Base-by-base conservation (phyloP, 2,888 invertebrate species). In the Ichneumoninae sp. region DNA sequence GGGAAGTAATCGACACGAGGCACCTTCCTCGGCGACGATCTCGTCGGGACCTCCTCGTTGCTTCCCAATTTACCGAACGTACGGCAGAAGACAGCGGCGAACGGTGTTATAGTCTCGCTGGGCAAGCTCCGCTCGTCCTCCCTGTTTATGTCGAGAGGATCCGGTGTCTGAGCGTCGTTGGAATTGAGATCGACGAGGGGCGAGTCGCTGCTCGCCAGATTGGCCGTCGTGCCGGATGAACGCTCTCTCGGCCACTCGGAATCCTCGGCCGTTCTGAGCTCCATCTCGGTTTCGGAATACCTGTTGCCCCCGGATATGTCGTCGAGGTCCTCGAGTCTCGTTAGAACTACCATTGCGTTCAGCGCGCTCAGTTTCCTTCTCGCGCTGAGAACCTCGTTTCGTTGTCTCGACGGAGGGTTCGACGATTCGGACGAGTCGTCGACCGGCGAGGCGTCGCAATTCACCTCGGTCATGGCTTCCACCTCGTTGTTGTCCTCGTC, bases 301-400 rank as follows among this genome's bases (percentile, higher is more conserved):
- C 22, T 62, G 52, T 68, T 66, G 26, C 26, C 52, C 16, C 80
- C 78, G 30, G 72, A 65, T 8, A 66, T 13, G 26, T 76, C 57
- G 7, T 76, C 57, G 22, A 85, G 62, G 30, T 83, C 76, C 44
- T 81, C 85, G 5, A 86, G 60, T 60, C 80, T 80, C n/a, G 81
- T 85, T n/a, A 86, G 54, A 5, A 86, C 75, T 1, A 86, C 86
- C 72, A 83, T 83, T 0, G 83, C 83, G 69, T 83, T 81, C 79
- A 76, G 60, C 4, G 80, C 62, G 0, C 80, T 76, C 10, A 83
- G 68, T 47, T 66, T 74, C 62, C 65, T 70, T 22, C 80, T 36
- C 22, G 77, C 83, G 0, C 0, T 16, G 0, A 30, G 44, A 66
- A 57, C 54, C 33, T 75, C 79, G 30, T 71, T 13, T 0, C 50